A percentile compares a stretch with the other conserved stretches of the same genome.
Conservation (phyloP, 1,140 invertebrate genomes). For the Pissodes strobi region DNA sequence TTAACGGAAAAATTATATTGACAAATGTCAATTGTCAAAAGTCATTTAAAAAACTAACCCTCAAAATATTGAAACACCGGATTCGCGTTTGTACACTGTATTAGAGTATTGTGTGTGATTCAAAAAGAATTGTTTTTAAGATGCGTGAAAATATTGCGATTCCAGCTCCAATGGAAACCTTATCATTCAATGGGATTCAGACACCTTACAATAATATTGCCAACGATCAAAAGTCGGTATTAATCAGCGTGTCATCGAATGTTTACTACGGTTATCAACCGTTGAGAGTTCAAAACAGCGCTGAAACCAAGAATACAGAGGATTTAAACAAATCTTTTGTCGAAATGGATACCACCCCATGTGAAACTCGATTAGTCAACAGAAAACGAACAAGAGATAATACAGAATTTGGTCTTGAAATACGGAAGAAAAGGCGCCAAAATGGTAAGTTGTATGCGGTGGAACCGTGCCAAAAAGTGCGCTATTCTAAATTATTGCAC, state of each 20-base stretch:
- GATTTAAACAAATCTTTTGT: not conserved
- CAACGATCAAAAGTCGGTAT: not conserved
- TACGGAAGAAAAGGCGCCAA: constrained; percentile 46
- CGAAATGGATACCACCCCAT: constrained; percentile 32
- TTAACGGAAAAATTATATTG: too few species aligned
- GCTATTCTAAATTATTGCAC: too few species aligned
- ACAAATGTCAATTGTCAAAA: too few species aligned
- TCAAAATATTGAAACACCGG: too few species aligned
- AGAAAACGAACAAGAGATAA: constrained; percentile 39
- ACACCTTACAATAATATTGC: not conserved
- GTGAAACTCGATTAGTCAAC: constrained; percentile 15
- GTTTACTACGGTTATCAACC: constrained; percentile 50
- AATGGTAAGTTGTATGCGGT: constrained; percentile 38
- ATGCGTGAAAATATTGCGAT: constrained; percentile 1
- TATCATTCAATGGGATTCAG: constrained; percentile 4
- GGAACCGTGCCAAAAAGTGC: not conserved
- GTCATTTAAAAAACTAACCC: too few species aligned
- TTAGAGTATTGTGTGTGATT: too few species aligned
- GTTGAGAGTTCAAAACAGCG: not conserved
- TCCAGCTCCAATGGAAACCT: not conserved
- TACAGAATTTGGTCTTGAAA: not conserved
- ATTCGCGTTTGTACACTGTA: too few species aligned
- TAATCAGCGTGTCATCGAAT: constrained; percentile 38
- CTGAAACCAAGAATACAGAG: constrained; percentile 21
- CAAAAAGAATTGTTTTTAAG: too few species aligned